Conservation (phyloP, 1,140 invertebrate species). For the Bradysia coprophila region DNA sequence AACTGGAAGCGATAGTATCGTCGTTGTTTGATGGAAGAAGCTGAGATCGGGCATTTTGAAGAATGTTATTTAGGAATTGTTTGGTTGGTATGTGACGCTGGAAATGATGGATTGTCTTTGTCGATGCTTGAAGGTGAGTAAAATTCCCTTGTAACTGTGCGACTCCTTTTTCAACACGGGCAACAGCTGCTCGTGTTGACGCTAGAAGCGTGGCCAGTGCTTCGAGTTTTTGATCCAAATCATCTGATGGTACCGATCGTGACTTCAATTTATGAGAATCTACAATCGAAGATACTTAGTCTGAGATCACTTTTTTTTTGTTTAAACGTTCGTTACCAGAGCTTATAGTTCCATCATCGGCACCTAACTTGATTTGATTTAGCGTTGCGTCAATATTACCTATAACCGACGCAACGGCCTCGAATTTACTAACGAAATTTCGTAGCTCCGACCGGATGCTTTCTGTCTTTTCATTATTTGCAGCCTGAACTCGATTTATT, state of each 20-base stretch:
- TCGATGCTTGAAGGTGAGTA: not conserved
- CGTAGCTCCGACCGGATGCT: not conserved
- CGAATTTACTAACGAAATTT: not conserved
- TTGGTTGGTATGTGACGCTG: not conserved
- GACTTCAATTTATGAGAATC: not conserved
- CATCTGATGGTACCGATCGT: not conserved
- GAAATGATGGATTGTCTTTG: not conserved
- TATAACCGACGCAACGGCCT: not conserved
- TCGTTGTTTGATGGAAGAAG: not conserved
- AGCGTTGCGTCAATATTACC: not conserved
- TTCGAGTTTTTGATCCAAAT: not conserved
- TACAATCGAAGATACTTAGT: not conserved
- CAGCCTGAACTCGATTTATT: not conserved
- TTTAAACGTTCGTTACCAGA: not conserved
- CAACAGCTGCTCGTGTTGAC: not conserved
- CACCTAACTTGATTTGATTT: not conserved
- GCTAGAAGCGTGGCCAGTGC: not conserved
- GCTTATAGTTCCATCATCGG: not conserved
- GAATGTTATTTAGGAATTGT: not conserved
- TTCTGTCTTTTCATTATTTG: not conserved
- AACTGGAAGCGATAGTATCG: slow-evolving; percentile 8
- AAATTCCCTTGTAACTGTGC: not conserved
- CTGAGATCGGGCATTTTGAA: not conserved
- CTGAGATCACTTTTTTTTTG: not conserved
- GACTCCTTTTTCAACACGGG: not conserved